phyloP scores from a whole-genome alignment of 2,888 invertebrate species.

The Acrobasis consociella region DNA sequence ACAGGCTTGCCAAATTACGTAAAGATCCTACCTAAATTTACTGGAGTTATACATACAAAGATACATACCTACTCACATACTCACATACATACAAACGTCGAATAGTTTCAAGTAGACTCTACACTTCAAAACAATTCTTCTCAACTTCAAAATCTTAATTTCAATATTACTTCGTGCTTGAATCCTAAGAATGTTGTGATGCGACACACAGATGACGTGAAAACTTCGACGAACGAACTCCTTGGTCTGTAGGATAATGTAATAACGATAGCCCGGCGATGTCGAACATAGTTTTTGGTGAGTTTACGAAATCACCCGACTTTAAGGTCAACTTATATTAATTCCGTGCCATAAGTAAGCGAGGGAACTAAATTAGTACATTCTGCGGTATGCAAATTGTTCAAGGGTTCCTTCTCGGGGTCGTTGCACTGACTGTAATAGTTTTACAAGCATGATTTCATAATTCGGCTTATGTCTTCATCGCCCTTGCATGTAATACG shows the following conservation, averaged over 20 bases:
- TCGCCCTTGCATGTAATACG: neutral
- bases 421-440: neutral
- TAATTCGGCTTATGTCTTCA: neutral
- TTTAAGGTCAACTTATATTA: neutral
- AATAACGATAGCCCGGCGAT: neutral
- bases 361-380: neutral
- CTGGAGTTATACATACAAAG: too few species aligned
- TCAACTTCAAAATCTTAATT: too few species aligned
- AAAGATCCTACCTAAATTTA: too few species aligned
- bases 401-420: neutral
- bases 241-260: neutral
- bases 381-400: conserved; percentile 5
- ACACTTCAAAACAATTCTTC: too few species aligned
- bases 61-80: too few species aligned
- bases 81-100: too few species aligned
- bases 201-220: too few species aligned
- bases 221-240: too few species aligned
- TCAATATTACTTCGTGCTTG: too few species aligned
- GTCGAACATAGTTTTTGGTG: neutral
- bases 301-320: neutral
- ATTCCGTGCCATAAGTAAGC: neutral
- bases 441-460: neutral
- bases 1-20: too few species aligned
- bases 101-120: too few species aligned
- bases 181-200: too few species aligned